Conservation (phyloP, 2,797 vertebrate species). For the Lepilemur ruficaudatus region DNA sequence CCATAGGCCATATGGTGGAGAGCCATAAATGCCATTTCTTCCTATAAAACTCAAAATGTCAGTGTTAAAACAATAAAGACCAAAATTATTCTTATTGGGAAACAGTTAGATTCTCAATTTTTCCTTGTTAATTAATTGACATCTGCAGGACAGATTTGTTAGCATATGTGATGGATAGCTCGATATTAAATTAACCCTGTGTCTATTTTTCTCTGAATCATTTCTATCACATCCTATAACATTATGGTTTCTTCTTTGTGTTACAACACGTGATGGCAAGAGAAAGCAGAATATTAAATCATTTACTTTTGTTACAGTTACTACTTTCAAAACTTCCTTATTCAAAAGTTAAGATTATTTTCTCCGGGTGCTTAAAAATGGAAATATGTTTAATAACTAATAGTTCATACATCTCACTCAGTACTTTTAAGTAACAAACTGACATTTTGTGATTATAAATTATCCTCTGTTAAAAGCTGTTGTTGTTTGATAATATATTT, state of each 20-base stretch:
- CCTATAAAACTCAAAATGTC: not conserved
- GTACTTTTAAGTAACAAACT: conserved; percentile 20
- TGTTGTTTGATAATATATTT: conserved; percentile 61
- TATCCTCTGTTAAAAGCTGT: conserved; percentile 47
- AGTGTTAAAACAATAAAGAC: not conserved
- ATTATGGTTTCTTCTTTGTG: not conserved
- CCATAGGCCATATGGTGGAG: too few relatives aligned
- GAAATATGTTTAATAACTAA: conserved; percentile 47
- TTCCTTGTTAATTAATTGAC: not conserved
- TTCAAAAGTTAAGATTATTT: conserved; percentile 42
- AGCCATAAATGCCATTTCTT: not conserved
- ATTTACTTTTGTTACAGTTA: conserved; percentile 28
- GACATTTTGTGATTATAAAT: conserved; percentile 61
- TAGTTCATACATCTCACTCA: conserved; percentile 45
- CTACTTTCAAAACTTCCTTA: not conserved
- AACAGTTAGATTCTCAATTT: not conserved
- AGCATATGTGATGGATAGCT: not conserved
- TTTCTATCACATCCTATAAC: not conserved
- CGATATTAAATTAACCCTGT: not conserved
- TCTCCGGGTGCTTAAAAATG: conserved; percentile 22
- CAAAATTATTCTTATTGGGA: not conserved
- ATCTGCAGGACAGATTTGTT: not conserved
- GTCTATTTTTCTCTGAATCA: not conserved
- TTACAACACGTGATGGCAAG: not conserved
- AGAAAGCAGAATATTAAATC: conserved; percentile 9